These are phyloP conservation scores for Coreoperca whiteheadi DNA, from an alignment of 2,113 vertebrate genomes.

Conservation along the genomic window DNA sequence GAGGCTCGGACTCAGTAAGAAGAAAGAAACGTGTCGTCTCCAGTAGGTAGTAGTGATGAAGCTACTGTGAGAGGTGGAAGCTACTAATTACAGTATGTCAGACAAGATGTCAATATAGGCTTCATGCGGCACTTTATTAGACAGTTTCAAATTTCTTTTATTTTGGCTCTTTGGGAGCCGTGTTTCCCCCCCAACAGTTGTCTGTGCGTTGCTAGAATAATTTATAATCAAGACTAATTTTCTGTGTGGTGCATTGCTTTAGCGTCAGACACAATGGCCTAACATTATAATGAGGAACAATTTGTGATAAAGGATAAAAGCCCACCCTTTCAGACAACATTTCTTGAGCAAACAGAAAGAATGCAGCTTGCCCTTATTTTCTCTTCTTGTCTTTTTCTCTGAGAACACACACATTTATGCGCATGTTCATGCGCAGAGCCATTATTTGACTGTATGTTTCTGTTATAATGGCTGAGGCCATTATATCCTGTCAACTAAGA, in stretches of 20 bases:
- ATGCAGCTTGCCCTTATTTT: constrained; percentile 42
- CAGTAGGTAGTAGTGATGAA: constrained; percentile 46
- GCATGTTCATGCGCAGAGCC: constrained; percentile 29
- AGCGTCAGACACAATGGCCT: constrained; percentile 4
- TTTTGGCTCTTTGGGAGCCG: constrained; percentile 7
- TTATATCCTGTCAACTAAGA: constrained; percentile 68
- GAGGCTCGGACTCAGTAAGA: constrained; percentile 61
- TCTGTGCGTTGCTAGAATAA: constrained; percentile 8
- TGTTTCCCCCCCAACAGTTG: background rate
- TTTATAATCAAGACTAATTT: constrained; percentile 1
- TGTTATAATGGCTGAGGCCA: constrained; percentile 71
- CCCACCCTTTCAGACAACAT: constrained; percentile 20
- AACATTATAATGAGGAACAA: constrained; percentile 49
- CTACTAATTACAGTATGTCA: constrained; percentile 74
- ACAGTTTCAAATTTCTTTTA: constrained; percentile 27
- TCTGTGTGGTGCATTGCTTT: constrained; percentile 21
- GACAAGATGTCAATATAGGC: constrained; percentile 71
- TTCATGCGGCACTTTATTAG: constrained; percentile 54
- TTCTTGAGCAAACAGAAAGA: constrained; percentile 45
- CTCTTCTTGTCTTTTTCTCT: constrained; percentile 30
- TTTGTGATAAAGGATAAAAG: constrained; percentile 35
- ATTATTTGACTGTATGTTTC: constrained; percentile 70
- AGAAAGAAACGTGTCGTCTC: constrained; percentile 19
- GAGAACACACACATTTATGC: constrained; percentile 31
- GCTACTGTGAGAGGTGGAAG: constrained; percentile 55